Conservation (phyloP, 2,113 vertebrate species). For the Galbula dea region DNA sequence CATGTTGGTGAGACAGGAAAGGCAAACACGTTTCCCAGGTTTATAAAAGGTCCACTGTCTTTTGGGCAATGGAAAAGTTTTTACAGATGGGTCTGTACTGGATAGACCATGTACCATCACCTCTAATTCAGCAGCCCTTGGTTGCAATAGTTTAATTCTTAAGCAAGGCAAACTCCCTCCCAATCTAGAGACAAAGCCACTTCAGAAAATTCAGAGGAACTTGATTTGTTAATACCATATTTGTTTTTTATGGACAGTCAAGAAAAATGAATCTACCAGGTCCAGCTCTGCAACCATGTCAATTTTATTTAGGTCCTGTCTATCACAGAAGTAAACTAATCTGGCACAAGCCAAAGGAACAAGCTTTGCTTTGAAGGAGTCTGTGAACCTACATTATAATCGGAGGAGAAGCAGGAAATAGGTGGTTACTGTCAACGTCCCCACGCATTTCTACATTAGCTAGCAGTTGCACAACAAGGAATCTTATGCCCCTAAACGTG, state of each 20-base stretch:
- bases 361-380: background rate
- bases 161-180: background rate
- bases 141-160: background rate
- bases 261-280: background rate
- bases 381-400: background rate
- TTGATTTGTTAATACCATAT: background rate
- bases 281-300: background rate
- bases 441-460: background rate
- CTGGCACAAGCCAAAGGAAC: background rate
- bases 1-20: background rate
- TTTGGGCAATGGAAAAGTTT: background rate
- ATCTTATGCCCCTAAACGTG: background rate
- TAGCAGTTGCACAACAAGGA: background rate
- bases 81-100: background rate
- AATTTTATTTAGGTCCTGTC: background rate
- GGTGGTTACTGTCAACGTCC: background rate
- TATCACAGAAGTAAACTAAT: background rate
- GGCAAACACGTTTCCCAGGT: background rate
- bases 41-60: background rate
- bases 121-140: background rate
- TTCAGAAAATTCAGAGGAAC: background rate
- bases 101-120: background rate
- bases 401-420: background rate
- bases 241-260: background rate
- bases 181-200: background rate